A percentile compares a stretch with the other conserved stretches of the same genome.
Conservation (phyloP, 2,797 vertebrate species). For the Bufotes viridis region DNA sequence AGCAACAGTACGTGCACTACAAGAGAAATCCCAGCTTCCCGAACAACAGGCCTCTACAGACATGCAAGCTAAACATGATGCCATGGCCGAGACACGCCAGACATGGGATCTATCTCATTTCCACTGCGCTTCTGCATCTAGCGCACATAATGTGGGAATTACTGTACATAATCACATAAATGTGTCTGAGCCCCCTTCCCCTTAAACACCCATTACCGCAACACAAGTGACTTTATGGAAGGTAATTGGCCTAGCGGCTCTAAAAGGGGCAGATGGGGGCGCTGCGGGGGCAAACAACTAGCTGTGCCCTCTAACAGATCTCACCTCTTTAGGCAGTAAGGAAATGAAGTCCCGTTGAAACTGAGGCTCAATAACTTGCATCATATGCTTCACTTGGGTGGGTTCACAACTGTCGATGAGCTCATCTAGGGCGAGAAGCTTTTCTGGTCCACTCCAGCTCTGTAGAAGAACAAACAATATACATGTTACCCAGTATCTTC, state of each 20-base stretch:
- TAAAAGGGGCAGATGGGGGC: constrained; percentile 53
- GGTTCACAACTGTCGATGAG: constrained; percentile 99
- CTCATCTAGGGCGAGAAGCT: constrained; percentile 98
- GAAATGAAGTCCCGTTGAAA: constrained; percentile 99
- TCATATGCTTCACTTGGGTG: constrained; percentile 99
- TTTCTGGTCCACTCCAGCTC: constrained; percentile 99
- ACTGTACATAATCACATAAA: constrained; percentile 49
- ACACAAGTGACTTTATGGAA: constrained; percentile 59
- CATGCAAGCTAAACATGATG: neutral
- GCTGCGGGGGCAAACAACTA: neutral
- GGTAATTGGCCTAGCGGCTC: constrained; percentile 55
- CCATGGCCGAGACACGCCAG: neutral
- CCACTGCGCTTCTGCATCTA: constrained; percentile 48
- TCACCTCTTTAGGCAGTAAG: constrained; percentile 99
- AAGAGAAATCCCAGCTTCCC: neutral
- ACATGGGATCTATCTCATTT: constrained; percentile 35
- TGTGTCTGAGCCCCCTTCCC: constrained; percentile 48
- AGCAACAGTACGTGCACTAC: constrained; percentile 36
- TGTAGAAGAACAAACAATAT: constrained; percentile 72
- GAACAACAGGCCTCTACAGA: neutral
- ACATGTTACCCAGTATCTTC: neutral
- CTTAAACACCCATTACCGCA: constrained; percentile 53
- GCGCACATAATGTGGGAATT: constrained; percentile 52
- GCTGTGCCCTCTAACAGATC: constrained; percentile 61
- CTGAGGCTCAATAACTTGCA: constrained; percentile 99